phyloP scores from a whole-genome alignment of 1,140 invertebrate species.

The Euura saliciscinereae region DNA sequence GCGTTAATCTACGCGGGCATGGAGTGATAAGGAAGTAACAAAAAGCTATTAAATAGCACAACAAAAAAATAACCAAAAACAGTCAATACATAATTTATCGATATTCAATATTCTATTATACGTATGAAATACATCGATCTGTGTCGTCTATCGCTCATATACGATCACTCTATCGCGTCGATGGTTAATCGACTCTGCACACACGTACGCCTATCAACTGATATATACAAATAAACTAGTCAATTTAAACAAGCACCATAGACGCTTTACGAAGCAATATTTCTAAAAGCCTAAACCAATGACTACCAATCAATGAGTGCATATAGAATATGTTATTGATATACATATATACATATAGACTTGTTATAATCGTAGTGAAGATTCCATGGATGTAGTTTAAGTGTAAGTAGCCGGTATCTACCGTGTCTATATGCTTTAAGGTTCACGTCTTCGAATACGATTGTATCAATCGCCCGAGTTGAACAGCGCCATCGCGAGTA shows the following conservation, averaged over 20 bases:
- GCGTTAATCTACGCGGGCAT: not conserved
- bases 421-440: not conserved
- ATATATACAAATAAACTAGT: constrained; percentile 33
- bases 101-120: not conserved
- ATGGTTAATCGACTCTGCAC: not conserved
- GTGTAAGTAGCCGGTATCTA: constrained; percentile 4
- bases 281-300: constrained; percentile 33
- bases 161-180: not conserved
- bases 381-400: not conserved
- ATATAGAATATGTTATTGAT: not conserved
- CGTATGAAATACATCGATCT: not conserved
- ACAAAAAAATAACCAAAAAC: not conserved
- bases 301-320: not conserved
- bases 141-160: not conserved
- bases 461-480: too few relatives aligned
- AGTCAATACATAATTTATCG: not conserved
- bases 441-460: not conserved
- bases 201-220: not conserved
- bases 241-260: constrained; percentile 49
- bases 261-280: constrained; percentile 46
- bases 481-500: too few relatives aligned
- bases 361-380: not conserved
- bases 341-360: not conserved
- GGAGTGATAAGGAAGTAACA: not conserved
- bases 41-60: not conserved